Evolutionary conservation across 2,888 invertebrate species (phyloP).

Genomic region (Apantesis nais): DNA sequence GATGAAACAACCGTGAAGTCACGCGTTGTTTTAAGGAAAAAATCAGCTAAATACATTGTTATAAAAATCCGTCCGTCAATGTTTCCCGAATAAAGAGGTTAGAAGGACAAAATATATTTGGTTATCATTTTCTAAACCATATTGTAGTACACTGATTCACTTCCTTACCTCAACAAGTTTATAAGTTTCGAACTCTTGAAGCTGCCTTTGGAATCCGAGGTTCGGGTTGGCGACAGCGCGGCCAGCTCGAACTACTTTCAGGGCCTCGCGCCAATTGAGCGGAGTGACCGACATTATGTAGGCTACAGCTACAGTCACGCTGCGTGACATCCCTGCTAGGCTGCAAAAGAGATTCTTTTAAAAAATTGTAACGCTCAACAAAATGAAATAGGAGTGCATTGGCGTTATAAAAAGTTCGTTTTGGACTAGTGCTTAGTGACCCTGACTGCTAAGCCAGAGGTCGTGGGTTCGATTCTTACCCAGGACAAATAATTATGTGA

Average conservation of each 20-base stretch:
- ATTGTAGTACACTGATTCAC: neutral
- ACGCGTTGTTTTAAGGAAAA: too few species aligned
- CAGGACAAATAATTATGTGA: too few species aligned
- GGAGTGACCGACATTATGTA: conserved; percentile 98
- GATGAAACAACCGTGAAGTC: neutral
- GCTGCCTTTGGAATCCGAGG: conserved; percentile 96
- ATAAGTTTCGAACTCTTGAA: conserved; percentile 95
- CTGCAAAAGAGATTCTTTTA: conserved; percentile 76
- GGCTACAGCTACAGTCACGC: conserved; percentile 97
- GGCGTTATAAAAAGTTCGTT: neutral
- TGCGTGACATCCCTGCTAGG: conserved; percentile 98
- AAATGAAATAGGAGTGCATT: neutral
- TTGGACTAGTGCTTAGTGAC: too few species aligned
- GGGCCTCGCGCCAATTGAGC: conserved; percentile 95
- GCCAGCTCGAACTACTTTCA: conserved; percentile 96
- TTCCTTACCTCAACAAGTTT: conserved; percentile 89
- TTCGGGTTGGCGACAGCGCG: conserved; percentile 98
- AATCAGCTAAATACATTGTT: too few species aligned
- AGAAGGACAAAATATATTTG: neutral
- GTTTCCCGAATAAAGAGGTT: too few species aligned
- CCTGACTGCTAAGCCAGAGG: too few species aligned
- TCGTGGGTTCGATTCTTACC: too few species aligned
- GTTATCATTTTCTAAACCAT: neutral
- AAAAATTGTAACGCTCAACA: neutral
- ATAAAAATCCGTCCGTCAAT: too few species aligned